These are phyloP conservation scores for Rhinogobio ventralis DNA, from an alignment of 2,797 vertebrate genomes.

Conservation along the genomic window DNA sequence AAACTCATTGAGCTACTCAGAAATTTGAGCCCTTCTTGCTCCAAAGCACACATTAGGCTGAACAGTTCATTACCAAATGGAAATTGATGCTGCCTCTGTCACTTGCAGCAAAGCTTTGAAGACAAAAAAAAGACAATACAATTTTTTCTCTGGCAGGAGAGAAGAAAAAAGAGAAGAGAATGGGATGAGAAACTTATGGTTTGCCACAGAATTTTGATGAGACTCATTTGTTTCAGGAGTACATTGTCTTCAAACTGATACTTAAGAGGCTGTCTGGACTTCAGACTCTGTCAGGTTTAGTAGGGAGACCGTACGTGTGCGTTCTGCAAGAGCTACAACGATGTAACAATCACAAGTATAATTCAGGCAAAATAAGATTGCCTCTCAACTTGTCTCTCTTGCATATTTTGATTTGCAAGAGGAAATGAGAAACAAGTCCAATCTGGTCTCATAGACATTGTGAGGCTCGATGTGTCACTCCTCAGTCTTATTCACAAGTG, in stretches of 20 bases:
- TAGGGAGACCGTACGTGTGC: slow-evolving; percentile 1
- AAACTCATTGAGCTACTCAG: slow-evolving; percentile 29
- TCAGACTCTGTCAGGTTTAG: slow-evolving; percentile 15
- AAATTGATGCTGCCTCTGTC: slow-evolving; percentile 55
- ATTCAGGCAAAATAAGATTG: slow-evolving; percentile 41
- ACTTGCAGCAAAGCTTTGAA: slow-evolving; percentile 51
- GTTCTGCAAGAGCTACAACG: slow-evolving; percentile 20
- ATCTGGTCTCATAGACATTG: slow-evolving; percentile 35
- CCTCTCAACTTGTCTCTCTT: slow-evolving; percentile 48
- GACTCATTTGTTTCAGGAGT: slow-evolving; percentile 47
- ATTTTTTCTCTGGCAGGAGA: slow-evolving; percentile 25
- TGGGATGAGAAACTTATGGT: not conserved
- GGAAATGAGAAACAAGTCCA: slow-evolving; percentile 54
- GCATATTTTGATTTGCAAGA: slow-evolving; percentile 52
- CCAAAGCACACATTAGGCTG: slow-evolving; percentile 58
- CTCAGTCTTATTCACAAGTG: not conserved
- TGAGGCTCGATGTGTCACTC: slow-evolving; percentile 12
- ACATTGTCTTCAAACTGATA: slow-evolving; percentile 32
- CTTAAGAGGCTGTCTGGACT: slow-evolving; percentile 12
- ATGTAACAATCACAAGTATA: slow-evolving; percentile 46
- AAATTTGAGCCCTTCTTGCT: slow-evolving; percentile 43
- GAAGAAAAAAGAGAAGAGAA: not conserved
- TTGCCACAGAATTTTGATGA: slow-evolving; percentile 34
- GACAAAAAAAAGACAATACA: slow-evolving; percentile 36
- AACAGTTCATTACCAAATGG: slow-evolving; percentile 60